Evolutionary conservation across 1,140 invertebrate species (phyloP), one percentile per base, ranked within the genome.

Genomic region (Chironomus tepperi): DNA sequence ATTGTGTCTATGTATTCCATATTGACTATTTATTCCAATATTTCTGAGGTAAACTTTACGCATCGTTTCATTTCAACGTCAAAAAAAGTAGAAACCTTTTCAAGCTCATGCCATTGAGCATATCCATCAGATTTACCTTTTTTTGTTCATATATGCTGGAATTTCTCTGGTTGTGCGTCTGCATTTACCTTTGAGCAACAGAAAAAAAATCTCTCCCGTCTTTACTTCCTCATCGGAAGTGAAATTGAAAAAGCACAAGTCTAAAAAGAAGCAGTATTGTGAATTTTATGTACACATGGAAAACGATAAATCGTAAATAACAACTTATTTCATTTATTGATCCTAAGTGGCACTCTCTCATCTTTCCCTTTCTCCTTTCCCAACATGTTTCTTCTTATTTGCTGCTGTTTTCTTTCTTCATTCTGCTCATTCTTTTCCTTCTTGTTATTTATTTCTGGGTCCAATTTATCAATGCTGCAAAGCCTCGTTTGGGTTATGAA

Each of bases 281-380:
- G 24, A 34, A 5, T 34, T 57, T 57, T 57, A n/a, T 57, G 47
- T 57, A 57, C 47, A 57, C 47, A 57, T 57, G 8, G 47, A 57
- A 57, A 57, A 57, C 47, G 47, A 57, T 57, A 57, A 57, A 70
- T 70, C 65, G 65, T 70, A 70, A 70, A 70, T 70, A 70, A 70
- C 65, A 70, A 70, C 19, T 70, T 70, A 70, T 70, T 70, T 70
- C 65, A 21, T 70, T 70, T 70, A 70, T 70, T 70, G 65, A 70
- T 70, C 65, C 65, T 70, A 16, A 57, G 65, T 21, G 65, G 65
- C 19, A 70, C 19, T 19, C 65, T 57, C 24, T 34, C 24, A n/a
- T 34, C 1, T 34, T 5, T 34, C 5, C n/a, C 24, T 34, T 5
- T 34, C 24, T 34, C 24, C 24, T 34, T 34, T 34, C 24, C 24